Evolutionary conservation across 2,113 vertebrate genomes (phyloP).

Genomic region (Pseudopipra pipra): DNA sequence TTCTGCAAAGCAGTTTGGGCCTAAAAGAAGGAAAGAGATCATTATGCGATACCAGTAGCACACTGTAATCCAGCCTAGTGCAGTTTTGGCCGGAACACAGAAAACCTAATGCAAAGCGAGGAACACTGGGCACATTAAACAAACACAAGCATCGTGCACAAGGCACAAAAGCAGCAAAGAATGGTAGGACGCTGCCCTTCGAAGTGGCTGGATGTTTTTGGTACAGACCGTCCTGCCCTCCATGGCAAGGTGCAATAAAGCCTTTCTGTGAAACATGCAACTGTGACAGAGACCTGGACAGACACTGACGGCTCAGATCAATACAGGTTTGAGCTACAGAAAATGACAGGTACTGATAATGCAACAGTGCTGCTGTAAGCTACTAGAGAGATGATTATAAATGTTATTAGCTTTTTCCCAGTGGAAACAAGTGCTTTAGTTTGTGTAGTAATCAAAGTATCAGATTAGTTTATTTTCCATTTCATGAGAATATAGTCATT

Average conservation of each 20-base stretch:
- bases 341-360: background rate
- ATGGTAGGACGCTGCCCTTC: accelerated
- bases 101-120: background rate
- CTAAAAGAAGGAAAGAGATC: slow-evolving; percentile 71
- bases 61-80: background rate
- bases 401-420: background rate
- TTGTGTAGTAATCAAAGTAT: background rate
- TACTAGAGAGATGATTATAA: background rate
- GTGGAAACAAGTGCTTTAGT: background rate
- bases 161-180: background rate
- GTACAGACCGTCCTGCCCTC: accelerated
- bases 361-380: background rate
- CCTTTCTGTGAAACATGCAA: background rate
- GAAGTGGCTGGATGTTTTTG: accelerated
- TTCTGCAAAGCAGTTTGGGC: slow-evolving; percentile 97
- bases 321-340: background rate
- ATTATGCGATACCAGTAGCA: background rate
- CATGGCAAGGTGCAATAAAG: background rate
- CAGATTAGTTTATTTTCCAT: background rate
- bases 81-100: accelerated
- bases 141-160: accelerated
- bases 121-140: accelerated
- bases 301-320: accelerated
- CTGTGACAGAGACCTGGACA: background rate
- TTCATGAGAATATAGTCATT: background rate